phyloP scores from a whole-genome alignment of 2,113 vertebrate species.

The Mustelus asterias region DNA sequence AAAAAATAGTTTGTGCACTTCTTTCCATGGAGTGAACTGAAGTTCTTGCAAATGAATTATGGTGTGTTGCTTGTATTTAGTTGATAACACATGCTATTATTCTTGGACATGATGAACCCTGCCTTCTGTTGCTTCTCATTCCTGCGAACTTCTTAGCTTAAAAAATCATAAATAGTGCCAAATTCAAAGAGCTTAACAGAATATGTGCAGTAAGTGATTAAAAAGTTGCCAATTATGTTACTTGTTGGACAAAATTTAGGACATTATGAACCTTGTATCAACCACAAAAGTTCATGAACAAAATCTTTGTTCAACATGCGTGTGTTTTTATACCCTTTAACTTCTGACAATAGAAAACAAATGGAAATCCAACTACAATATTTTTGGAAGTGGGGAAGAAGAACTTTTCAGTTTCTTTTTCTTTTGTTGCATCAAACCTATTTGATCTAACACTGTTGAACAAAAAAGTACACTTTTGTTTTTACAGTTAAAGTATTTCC shows the following conservation, averaged over 20 bases:
- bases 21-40: not conserved
- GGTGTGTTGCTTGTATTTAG: not conserved
- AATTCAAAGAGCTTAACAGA: not conserved
- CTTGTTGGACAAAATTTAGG: not conserved
- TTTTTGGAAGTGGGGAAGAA: not conserved
- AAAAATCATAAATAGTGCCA: conserved; percentile 3
- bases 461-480: not conserved
- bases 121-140: not conserved
- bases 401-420: not conserved
- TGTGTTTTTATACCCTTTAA: not conserved
- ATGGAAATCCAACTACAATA: not conserved
- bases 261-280: not conserved
- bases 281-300: not conserved
- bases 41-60: not conserved
- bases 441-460: not conserved
- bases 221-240: not conserved
- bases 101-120: not conserved
- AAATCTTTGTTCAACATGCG: not conserved
- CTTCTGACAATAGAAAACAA: not conserved
- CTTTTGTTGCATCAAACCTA: not conserved
- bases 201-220: not conserved
- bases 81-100: not conserved
- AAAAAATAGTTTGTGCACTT: not conserved
- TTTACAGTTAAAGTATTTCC: conserved; percentile 64
- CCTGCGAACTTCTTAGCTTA: not conserved